Conservation (phyloP, 2,113 vertebrate species). For the Lates calcarifer region DNA sequence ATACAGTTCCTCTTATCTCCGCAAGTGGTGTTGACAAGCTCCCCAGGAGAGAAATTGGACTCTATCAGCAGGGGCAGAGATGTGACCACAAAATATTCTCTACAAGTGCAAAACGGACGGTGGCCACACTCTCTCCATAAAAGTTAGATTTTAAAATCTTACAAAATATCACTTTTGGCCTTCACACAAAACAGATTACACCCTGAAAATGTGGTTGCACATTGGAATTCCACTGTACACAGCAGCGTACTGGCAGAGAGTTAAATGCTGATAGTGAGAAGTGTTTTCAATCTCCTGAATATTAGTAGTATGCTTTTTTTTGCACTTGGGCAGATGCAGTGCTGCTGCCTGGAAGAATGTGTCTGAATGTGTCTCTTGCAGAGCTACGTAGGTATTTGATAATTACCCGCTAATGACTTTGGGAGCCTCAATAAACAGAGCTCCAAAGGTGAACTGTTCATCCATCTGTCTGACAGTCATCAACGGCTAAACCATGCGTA, state of each 20-base stretch:
- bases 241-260: slow-evolving; percentile 18
- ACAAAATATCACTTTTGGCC: slow-evolving; percentile 16
- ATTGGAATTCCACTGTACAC: slow-evolving; percentile 38
- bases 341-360: slow-evolving; percentile 31
- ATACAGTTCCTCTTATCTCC: slow-evolving; percentile 41
- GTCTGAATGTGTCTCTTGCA: slow-evolving; percentile 32
- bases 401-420: slow-evolving; percentile 70
- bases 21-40: slow-evolving; percentile 42
- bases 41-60: slow-evolving; percentile 40
- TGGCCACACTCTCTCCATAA: slow-evolving; percentile 10
- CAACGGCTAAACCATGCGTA: slow-evolving; percentile 59
- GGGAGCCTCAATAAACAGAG: slow-evolving; percentile 53
- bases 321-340: slow-evolving; percentile 31
- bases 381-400: slow-evolving; percentile 57
- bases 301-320: slow-evolving; percentile 28
- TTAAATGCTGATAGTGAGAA: slow-evolving; percentile 3
- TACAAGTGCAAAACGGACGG: slow-evolving; percentile 6
- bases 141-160: neutral
- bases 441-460: slow-evolving; percentile 70
- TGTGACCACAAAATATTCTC: slow-evolving; percentile 17
- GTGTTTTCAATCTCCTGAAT: slow-evolving; percentile 43
- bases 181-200: slow-evolving; percentile 9
- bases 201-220: slow-evolving; percentile 25
- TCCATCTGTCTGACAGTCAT: slow-evolving; percentile 74
- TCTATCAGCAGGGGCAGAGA: slow-evolving; percentile 39